Conservation (phyloP, 2,888 invertebrate genomes). For the Parnassius smintheus region DNA sequence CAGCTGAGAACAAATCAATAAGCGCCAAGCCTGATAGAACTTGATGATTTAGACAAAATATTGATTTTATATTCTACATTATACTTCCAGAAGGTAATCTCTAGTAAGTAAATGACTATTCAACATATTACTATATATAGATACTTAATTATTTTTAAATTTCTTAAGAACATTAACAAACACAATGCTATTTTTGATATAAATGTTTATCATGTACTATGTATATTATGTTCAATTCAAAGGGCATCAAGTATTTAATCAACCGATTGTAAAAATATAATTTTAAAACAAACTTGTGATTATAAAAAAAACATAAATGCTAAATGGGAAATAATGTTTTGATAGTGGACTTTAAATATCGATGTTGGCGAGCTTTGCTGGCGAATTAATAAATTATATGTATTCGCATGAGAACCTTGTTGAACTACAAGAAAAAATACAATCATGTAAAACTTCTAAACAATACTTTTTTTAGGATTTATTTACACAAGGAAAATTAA, state of each 20-base stretch:
- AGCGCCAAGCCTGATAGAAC: conserved; percentile 64
- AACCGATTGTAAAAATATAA: too few species aligned
- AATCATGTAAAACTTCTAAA: conserved; percentile 2
- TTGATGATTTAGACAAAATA: conserved; percentile 5
- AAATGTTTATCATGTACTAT: neutral
- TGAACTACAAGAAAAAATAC: neutral
- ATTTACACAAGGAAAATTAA: neutral
- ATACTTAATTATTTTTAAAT: neutral
- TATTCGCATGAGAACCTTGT: conserved; percentile 16
- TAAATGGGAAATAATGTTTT: too few species aligned
- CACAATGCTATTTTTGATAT: neutral
- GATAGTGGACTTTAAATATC: too few species aligned
- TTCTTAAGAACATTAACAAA: too few species aligned
- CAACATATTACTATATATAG: neutral
- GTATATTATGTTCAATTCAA: too few species aligned
- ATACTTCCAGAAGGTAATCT: neutral
- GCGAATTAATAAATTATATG: conserved; percentile 3
- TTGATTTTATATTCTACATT: neutral
- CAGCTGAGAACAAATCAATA: conserved; percentile 72
- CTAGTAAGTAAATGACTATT: neutral
- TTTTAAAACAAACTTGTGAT: too few species aligned
- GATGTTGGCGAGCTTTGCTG: conserved; percentile 6
- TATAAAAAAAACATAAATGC: too few species aligned
- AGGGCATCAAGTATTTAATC: too few species aligned
- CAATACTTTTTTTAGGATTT: neutral